phyloP scores from a whole-genome alignment of 2,797 vertebrate genomes.

The Smutsia gigantea region DNA sequence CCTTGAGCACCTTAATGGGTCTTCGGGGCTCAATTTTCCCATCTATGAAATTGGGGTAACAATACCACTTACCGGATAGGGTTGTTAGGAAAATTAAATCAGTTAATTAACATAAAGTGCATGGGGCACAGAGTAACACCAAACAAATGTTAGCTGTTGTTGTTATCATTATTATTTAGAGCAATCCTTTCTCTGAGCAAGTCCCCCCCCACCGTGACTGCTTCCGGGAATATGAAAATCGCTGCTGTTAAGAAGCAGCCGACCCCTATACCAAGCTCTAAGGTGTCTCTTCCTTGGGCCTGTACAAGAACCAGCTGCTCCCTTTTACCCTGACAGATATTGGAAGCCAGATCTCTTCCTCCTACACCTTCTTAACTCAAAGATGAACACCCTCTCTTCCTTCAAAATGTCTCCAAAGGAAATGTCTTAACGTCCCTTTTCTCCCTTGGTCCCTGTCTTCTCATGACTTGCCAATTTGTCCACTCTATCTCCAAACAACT shows the following conservation, averaged over 20 bases:
- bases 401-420: not conserved
- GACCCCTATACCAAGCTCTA: not conserved
- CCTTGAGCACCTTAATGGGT: not conserved
- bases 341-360: not conserved
- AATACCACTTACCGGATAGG: not conserved
- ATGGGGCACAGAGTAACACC: fast-evolving
- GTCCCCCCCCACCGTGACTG: not conserved
- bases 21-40: not conserved
- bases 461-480: not conserved
- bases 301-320: not conserved
- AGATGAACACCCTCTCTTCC: not conserved
- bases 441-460: not conserved
- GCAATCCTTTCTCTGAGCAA: not conserved
- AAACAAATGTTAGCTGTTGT: not conserved
- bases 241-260: not conserved
- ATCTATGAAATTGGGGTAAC: not conserved
- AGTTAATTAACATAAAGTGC: no score
- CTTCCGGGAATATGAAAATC: not conserved
- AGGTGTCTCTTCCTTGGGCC: not conserved
- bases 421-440: not conserved
- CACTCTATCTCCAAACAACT: not conserved
- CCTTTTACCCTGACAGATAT: no score
- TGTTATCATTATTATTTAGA: not conserved
- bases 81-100: not conserved
- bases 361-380: fast-evolving